A percentile compares a stretch with the other conserved stretches of the same genome.
Conservation (phyloP, 2,888 invertebrate genomes). For the Brachyopa scutellaris region DNA sequence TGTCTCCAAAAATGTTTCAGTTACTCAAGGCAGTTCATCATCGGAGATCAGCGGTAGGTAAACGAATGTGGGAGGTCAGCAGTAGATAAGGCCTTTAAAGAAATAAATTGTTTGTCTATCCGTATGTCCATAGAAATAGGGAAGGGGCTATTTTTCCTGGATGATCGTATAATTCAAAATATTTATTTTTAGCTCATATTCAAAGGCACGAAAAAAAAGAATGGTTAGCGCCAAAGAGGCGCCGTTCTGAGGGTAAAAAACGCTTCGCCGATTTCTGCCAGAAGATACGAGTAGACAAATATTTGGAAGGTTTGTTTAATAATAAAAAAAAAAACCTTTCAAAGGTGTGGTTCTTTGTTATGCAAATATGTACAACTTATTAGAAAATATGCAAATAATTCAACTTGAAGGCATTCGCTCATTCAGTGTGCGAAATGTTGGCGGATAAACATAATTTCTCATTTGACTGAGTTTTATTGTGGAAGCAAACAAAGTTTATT, state of each 20-base stretch:
- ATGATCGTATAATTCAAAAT: background rate
- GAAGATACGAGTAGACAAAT: slow-evolving; percentile 1
- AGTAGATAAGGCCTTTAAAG: background rate
- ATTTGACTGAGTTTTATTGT: background rate
- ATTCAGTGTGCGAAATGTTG: slow-evolving; percentile 10
- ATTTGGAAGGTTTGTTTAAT: background rate
- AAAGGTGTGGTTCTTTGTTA: slow-evolving; percentile 50
- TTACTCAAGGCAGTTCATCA: slow-evolving; percentile 11
- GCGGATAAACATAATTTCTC: background rate
- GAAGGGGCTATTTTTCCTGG: background rate
- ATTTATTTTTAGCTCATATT: slow-evolving; percentile 13
- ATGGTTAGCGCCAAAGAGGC: slow-evolving; percentile 29
- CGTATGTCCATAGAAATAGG: background rate
- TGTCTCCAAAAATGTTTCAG: background rate
- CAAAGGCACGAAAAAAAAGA: background rate
- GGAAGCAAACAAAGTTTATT: background rate
- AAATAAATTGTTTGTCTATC: slow-evolving; percentile 7
- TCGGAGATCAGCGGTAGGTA: slow-evolving; percentile 19
- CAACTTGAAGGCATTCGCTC: background rate
- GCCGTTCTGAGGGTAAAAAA: background rate
- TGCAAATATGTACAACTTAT: slow-evolving; percentile 32
- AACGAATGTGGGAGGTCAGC: slow-evolving; percentile 26
- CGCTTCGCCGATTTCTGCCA: background rate
- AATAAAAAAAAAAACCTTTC: background rate
- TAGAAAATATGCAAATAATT: slow-evolving; percentile 25